Percentiles rank a stretch among this genome's conserved stretches.
Evolutionary conservation across 2,888 invertebrate species (phyloP).

Genomic region (Drosophila sordidapex): DNA sequence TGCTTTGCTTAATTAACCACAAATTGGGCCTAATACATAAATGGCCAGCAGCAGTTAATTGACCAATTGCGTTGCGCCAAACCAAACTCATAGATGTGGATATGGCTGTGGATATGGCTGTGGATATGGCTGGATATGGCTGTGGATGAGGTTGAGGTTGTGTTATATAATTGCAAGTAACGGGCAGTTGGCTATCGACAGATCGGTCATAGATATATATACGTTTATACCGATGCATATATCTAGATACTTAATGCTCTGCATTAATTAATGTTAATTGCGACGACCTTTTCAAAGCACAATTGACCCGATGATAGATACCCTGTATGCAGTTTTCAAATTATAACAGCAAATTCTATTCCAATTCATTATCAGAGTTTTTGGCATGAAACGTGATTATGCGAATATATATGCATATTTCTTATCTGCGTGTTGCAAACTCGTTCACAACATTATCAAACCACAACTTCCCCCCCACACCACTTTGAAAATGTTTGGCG

Average conservation of each 20-base stretch:
- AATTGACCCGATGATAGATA: not conserved
- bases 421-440: not conserved
- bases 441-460: not conserved
- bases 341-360: not conserved
- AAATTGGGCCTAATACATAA: constrained; percentile 47
- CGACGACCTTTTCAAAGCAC: constrained; percentile 28
- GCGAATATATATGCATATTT: not conserved
- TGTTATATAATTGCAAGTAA: constrained; percentile 47
- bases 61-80: constrained; percentile 42
- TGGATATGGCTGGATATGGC: too few species aligned
- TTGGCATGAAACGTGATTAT: not conserved
- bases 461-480: not conserved
- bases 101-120: constrained; percentile 16
- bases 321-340: constrained; percentile 4
- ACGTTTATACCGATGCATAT: not conserved
- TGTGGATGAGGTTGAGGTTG: constrained; percentile 12
- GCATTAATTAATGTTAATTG: constrained; percentile 74
- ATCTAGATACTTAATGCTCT: constrained; percentile 14
- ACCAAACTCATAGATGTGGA: constrained; percentile 31
- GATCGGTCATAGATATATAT: constrained; percentile 15
- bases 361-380: not conserved
- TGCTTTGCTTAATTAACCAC: constrained; percentile 34
- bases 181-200: constrained; percentile 3
- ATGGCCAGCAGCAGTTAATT: constrained; percentile 46
- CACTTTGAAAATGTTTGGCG: not conserved